Conservation (phyloP, 2,797 vertebrate species). For the Notamacropus eugenii region DNA sequence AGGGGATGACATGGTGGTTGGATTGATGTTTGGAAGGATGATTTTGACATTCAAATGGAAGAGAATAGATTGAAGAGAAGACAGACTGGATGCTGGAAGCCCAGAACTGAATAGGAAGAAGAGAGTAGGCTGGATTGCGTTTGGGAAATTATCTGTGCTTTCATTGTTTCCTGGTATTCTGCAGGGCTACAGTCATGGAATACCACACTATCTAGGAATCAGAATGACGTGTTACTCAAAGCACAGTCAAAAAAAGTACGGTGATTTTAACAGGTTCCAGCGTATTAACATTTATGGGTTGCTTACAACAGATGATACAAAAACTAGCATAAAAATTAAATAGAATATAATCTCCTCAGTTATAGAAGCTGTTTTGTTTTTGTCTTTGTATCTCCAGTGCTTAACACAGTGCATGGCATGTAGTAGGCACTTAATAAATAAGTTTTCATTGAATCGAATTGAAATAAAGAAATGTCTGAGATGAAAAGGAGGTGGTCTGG, state of each 20-base stretch:
- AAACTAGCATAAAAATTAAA: neutral
- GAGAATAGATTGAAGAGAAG: neutral
- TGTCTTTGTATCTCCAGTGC: too few relatives aligned
- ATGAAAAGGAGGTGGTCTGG: neutral
- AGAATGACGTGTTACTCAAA: neutral
- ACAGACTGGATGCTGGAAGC: neutral
- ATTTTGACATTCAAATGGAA: neutral
- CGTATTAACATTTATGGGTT: neutral
- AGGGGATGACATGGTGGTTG: neutral
- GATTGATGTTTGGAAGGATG: neutral
- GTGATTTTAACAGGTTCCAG: neutral
- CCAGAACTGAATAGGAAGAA: neutral
- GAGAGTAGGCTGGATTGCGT: neutral
- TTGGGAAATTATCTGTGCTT: neutral
- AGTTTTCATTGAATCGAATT: neutral
- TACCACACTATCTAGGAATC: neutral
- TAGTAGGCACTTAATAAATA: neutral
- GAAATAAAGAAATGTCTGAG: neutral
- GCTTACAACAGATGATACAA: neutral
- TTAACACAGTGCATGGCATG: neutral
- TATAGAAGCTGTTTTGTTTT: too few relatives aligned
- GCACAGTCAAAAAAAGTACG: neutral
- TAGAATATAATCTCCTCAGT: too few relatives aligned
- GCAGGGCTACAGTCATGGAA: neutral
- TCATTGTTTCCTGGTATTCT: neutral